phyloP scores from a whole-genome alignment of 2,797 vertebrate species.

The Paramormyrops hopkinsi region DNA sequence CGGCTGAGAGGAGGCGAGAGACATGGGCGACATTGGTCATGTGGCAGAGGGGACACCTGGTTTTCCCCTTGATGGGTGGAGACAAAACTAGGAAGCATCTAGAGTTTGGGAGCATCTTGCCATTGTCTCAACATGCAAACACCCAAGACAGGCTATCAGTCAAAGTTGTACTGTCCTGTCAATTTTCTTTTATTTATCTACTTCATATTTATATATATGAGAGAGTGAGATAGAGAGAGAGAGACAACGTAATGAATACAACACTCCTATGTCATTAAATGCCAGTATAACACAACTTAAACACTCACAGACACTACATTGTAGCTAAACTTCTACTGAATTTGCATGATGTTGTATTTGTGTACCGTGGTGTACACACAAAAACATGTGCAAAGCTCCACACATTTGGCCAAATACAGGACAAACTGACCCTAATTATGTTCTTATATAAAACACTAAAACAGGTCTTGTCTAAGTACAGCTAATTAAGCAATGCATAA shows the following conservation, averaged over 20 bases:
- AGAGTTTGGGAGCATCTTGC: background rate
- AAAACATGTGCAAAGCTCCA: background rate
- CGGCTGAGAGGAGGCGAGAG: conserved; percentile 53
- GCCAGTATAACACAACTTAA: background rate
- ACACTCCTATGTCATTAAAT: background rate
- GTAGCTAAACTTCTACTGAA: background rate
- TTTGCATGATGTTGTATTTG: background rate
- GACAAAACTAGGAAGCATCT: background rate
- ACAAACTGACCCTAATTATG: background rate
- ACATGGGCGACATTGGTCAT: background rate
- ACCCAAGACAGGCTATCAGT: background rate
- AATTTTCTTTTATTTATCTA: background rate
- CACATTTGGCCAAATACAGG: background rate
- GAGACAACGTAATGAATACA: background rate
- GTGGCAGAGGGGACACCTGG: background rate
- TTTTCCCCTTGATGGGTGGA: background rate
- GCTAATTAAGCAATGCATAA: background rate
- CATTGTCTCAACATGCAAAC: background rate
- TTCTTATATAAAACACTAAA: conserved; percentile 7
- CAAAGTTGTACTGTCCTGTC: background rate
- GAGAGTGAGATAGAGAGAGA: background rate
- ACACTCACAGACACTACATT: background rate
- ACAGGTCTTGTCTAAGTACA: background rate
- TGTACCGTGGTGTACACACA: background rate
- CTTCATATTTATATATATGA: background rate